Evolutionary conservation across 2,888 invertebrate species (phyloP), one percentile per base, ranked within the genome.

Genomic region (Nephrotoma flavescens): DNA sequence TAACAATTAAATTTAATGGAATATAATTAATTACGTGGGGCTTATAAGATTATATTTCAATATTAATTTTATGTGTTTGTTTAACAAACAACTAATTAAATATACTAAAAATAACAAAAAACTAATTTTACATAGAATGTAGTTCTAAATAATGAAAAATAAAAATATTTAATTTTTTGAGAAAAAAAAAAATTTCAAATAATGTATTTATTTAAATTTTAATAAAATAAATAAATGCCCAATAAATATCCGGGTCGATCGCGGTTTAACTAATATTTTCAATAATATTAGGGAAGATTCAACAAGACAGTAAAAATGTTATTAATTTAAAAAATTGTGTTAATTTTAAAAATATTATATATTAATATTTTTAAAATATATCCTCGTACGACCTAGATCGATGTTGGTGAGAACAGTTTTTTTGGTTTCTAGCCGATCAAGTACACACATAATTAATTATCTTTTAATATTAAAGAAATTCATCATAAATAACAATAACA

Each of bases 391-490:
- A 84, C 57, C 57, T 85, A 41, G 85, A 85, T 87, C 57, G 42
- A 85, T 84, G 86, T 85, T 87, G 86, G 86, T 87, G 86, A 87
- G 85, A 87, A 87, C 85, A 87, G 86, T 87, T 87, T 87, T 87
- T 85, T 44, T 85, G 42, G 44, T 86, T 86, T 86, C 83, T 41
- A 86, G 45, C 83, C 86, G 83, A 86, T 86, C 86, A 86, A 83
- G 45, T 83, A 86, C 71, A 45, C 71, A 83, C 83, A 86, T 44
- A 84, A 84, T 42, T 44, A 84, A 84, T 42, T 41, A 83, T 41
- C 41, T 83, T 41, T 41, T 83, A n/a, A 83, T n/a, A 44, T 12
- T 42, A 11, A 85, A 85, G 15, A 85, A 41, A 15, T 45, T 19
- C 6, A 44, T 44, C 15, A 85, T 85, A 85, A 85, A 85, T 19